Evolutionary conservation across 2,888 invertebrate species (phyloP).

Genomic region (Hydraecia micacea): DNA sequence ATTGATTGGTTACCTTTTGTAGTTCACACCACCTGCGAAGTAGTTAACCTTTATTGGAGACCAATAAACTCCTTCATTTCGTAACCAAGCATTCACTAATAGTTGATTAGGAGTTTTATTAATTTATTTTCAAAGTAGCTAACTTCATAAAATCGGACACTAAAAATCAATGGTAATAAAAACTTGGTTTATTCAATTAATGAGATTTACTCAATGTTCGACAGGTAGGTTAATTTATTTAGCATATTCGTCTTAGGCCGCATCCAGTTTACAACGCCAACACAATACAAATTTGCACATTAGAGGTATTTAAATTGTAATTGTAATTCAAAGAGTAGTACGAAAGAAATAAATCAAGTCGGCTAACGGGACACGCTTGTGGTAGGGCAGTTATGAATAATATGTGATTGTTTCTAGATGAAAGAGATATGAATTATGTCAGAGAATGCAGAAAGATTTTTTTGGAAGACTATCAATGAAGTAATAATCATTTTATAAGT

Average conservation of each 20-base stretch:
- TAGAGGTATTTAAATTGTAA: constrained; percentile 57
- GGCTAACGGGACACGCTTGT: constrained; percentile 71
- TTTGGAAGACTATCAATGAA: neutral
- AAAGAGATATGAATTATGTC: constrained; percentile 51
- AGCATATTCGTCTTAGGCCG: constrained; percentile 17
- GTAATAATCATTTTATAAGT: constrained; percentile 15
- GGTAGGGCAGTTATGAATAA: constrained; percentile 82
- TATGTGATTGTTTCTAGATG: constrained; percentile 60
- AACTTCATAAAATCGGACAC: constrained; percentile 22
- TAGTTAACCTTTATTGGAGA: constrained; percentile 56
- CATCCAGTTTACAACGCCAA: constrained; percentile 27
- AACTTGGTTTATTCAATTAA: neutral
- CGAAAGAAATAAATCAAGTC: constrained; percentile 58
- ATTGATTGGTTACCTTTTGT: constrained; percentile 56
- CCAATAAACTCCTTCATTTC: constrained; percentile 50
- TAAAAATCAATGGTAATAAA: constrained; percentile 14
- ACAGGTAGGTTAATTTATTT: constrained; percentile 10
- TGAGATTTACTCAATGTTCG: constrained; percentile 3
- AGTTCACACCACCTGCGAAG: constrained; percentile 60
- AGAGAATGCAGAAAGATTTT: constrained; percentile 1
- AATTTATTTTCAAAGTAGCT: constrained; percentile 34
- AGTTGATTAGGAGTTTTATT: constrained; percentile 43
- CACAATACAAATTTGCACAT: constrained; percentile 56
- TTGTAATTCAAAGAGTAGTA: constrained; percentile 59
- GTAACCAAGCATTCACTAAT: constrained; percentile 24